Percentiles rank a stretch among this genome's conserved stretches.
Conservation (phyloP, 2,797 vertebrate species). For the Enteromius afrohamiltoni region DNA sequence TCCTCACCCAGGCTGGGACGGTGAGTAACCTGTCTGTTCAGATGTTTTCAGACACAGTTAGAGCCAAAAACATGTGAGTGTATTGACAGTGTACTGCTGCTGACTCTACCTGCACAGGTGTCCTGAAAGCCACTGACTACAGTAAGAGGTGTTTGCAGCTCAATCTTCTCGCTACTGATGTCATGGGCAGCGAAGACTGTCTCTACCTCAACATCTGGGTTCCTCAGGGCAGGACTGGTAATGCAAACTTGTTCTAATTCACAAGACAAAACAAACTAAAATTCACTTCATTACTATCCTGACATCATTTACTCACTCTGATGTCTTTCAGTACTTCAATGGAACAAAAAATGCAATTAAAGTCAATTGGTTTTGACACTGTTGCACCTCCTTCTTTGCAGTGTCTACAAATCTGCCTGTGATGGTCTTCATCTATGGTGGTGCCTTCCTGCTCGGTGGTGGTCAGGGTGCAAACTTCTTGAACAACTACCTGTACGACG, state of each 20-base stretch:
- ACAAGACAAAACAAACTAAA: no score
- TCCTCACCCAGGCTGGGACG: slow-evolving; percentile 89
- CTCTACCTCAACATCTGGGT: slow-evolving; percentile 97
- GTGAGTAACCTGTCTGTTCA: slow-evolving; percentile 70
- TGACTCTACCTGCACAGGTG: slow-evolving; percentile 72
- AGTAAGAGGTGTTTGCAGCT: slow-evolving; percentile 82
- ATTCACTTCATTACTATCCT: no score
- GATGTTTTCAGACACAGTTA: not conserved
- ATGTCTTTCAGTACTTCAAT: no score
- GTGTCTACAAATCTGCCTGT: slow-evolving; percentile 88
- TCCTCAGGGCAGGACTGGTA: slow-evolving; percentile 79
- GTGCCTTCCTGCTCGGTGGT: slow-evolving; percentile 82
- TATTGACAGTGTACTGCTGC: not conserved
- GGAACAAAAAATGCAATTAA: no score
- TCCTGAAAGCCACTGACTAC: slow-evolving; percentile 77
- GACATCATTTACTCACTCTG: no score
- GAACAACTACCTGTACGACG: slow-evolving; percentile 86
- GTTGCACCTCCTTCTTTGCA: no score
- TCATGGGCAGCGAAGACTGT: slow-evolving; percentile 85
- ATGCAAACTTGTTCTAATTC: no score
- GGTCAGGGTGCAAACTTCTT: slow-evolving; percentile 85
- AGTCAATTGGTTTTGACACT: no score
- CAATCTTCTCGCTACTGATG: slow-evolving; percentile 71
- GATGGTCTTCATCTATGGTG: slow-evolving; percentile 92
- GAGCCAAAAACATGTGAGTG: not conserved